A percentile compares a stretch with the other conserved stretches of the same genome.
Evolutionary conservation across 2,888 invertebrate genomes (phyloP).

Genomic region (Sipunculus nudus): DNA sequence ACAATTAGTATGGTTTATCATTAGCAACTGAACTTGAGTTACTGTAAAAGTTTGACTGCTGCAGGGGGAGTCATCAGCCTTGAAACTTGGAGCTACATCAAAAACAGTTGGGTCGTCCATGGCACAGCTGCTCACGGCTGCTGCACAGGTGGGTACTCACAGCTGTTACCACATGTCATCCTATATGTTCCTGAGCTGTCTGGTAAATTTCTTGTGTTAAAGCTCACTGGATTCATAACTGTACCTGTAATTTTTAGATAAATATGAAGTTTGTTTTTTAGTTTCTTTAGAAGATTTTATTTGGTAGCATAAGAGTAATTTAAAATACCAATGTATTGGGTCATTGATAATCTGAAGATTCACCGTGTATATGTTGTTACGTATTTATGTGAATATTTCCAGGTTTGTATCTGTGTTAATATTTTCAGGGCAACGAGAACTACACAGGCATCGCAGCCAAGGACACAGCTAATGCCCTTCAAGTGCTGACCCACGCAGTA

Average conservation of each 20-base stretch:
- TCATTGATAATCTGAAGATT: too few relatives aligned
- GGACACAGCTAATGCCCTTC: slow-evolving; percentile 81
- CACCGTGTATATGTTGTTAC: not conserved
- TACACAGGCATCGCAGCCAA: slow-evolving; percentile 84
- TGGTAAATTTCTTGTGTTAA: too few relatives aligned
- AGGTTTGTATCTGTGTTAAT: too few relatives aligned
- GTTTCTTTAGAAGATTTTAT: too few relatives aligned
- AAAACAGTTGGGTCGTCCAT: slow-evolving; percentile 85
- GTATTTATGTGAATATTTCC: not conserved
- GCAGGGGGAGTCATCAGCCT: slow-evolving; percentile 71
- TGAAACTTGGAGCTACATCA: slow-evolving; percentile 72
- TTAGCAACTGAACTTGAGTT: not conserved
- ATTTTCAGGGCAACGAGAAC: slow-evolving; percentile 75
- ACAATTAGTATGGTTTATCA: not conserved
- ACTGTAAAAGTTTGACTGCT: slow-evolving; percentile 19
- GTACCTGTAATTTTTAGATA: too few relatives aligned
- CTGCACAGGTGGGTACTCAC: slow-evolving; percentile 72
- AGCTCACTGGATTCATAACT: too few relatives aligned
- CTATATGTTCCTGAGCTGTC: too few relatives aligned
- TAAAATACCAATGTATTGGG: too few relatives aligned
- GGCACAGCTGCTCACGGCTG: slow-evolving; percentile 86
- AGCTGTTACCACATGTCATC: too few relatives aligned
- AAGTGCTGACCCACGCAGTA: slow-evolving; percentile 78
- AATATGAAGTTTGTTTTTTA: too few relatives aligned
- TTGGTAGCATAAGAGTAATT: too few relatives aligned